Conservation (phyloP, 2,797 vertebrate species). For the Tapera naevia region DNA sequence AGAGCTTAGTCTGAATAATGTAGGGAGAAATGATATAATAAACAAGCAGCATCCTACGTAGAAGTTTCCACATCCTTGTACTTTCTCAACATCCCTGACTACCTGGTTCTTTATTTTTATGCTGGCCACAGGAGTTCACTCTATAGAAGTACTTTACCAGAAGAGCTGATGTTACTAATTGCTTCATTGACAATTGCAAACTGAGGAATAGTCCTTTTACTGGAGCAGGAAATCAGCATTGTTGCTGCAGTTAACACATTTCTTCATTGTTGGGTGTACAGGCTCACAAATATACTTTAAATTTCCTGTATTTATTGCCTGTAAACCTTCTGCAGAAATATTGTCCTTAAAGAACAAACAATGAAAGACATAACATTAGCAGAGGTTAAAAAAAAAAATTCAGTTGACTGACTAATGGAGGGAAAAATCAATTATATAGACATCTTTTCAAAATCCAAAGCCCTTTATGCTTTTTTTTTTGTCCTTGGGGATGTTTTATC, state of each 20-base stretch:
- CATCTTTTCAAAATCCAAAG: slow-evolving; percentile 18
- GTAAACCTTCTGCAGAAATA: not conserved
- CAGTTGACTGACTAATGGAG: slow-evolving; percentile 31
- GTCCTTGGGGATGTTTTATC: not conserved
- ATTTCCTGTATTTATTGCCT: not conserved
- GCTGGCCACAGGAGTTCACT: not conserved
- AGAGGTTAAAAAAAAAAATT: slow-evolving; percentile 34
- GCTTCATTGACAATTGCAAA: not conserved
- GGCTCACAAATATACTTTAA: not conserved
- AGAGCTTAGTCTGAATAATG: not conserved
- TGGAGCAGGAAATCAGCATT: not conserved
- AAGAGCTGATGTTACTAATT: not conserved
- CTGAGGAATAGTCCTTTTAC: not conserved
- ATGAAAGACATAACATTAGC: not conserved
- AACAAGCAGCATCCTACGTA: not conserved
- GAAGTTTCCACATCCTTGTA: not conserved
- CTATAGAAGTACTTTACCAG: not conserved
- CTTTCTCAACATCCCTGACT: not conserved
- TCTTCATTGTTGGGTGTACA: not conserved
- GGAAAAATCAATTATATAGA: slow-evolving; percentile 49
- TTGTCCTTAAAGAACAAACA: not conserved
- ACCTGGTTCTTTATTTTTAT: not conserved
- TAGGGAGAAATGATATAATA: not conserved
- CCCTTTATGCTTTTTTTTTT: not conserved
- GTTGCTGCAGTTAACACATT: not conserved